Evolutionary conservation across 2,113 vertebrate species (phyloP), one percentile per base, ranked within the genome.

Genomic region (Meriones unguiculatus): DNA sequence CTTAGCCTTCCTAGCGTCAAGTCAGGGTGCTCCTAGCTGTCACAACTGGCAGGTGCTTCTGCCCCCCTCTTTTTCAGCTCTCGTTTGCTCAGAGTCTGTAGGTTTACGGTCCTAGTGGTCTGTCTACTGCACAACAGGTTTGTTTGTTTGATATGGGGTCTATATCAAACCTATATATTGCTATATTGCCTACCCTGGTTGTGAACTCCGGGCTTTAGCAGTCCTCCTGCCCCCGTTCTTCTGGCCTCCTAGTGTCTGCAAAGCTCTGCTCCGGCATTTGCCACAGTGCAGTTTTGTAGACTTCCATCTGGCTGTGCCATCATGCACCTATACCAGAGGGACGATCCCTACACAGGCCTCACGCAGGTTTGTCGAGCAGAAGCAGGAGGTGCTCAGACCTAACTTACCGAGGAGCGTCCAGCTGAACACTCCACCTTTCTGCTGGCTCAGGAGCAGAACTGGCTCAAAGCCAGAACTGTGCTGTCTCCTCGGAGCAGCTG

Each of bases 1-100:
- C 46, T 54, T 0, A 32, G n/a, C 54, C 38, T 67, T n/a, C 87
- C 65, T 30, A 41, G 59, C 35, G 22, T 90, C 0, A 4, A 9
- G 81, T 32, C 50, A 0, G 3, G 22, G 70, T 3, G 0, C 28
- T 76, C n/a, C 6, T 9, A 64, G 75, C 41, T 0, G 38, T 2
- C 20, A 4, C 18, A 3, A 72, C 76, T 10, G 46, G 15, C n/a
- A 1, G n/a, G 12, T 12, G 65, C 12, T 35, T 46, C 50, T 14
- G 15, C 69, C 64, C 67, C 18, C 35, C 0, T 25, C n/a, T 12
- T n/a, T 41, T 38, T 5, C 46, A 52, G 35, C 5, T 1, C 24
- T 15, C 14, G 7, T 30, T 30, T 41, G 59, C 59, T 64, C 59
- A 12, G 38, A 69, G 41, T 65, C 75, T 82, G 20, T 1, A 14